These are phyloP conservation scores for Vanessa tameamea DNA, from an alignment of 1,140 invertebrate species.

Conservation along the genomic window DNA sequence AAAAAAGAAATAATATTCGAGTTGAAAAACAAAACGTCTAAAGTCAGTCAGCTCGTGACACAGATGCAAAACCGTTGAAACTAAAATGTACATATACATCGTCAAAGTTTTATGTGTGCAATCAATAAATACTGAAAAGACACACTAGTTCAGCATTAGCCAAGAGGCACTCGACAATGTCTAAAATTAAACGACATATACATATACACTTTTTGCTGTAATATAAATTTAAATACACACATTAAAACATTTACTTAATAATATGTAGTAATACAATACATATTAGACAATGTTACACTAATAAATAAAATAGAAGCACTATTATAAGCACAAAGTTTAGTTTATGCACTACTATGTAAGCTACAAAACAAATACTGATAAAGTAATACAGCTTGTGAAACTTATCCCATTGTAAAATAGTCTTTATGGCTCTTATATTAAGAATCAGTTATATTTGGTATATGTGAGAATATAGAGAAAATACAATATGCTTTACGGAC, in stretches of 20 bases:
- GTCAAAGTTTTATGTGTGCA: too few relatives aligned
- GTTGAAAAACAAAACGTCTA: too few relatives aligned
- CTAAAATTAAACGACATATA: too few relatives aligned
- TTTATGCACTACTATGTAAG: conserved; percentile 10
- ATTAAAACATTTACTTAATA: not conserved
- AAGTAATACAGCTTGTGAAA: not conserved
- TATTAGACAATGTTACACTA: conserved; percentile 3
- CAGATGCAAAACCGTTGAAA: too few relatives aligned
- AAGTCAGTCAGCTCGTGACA: too few relatives aligned
- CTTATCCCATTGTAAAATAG: not conserved
- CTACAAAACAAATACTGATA: conserved; percentile 3
- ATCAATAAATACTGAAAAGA: too few relatives aligned
- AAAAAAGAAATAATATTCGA: too few relatives aligned
- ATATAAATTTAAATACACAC: not conserved
- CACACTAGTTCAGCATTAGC: too few relatives aligned
- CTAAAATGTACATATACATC: too few relatives aligned
- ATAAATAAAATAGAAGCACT: conserved; percentile 1
- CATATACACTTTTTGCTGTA: too few relatives aligned
- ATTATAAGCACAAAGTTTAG: conserved; percentile 10
- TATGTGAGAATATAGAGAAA: not conserved
- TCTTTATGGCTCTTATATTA: not conserved
- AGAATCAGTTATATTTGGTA: not conserved
- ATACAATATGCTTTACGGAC: conserved; percentile 21
- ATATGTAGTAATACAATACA: not conserved
- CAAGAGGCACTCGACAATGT: too few relatives aligned